These are phyloP conservation scores for Drosophila mimetica DNA, from an alignment of 2,888 invertebrate species.

Conservation along the genomic window DNA sequence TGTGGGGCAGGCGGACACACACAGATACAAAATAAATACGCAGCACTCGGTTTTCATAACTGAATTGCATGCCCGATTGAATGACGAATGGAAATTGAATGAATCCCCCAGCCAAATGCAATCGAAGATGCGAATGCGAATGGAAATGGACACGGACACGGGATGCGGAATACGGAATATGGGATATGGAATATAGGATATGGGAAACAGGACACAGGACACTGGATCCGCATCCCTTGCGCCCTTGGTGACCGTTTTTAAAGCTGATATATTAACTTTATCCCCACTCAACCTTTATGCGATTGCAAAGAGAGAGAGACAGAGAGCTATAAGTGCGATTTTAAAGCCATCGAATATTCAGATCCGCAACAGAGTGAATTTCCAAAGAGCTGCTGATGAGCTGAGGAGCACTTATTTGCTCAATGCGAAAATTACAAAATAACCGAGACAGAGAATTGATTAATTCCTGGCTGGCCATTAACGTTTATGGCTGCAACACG, in stretches of 20 bases:
- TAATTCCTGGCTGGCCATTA: conserved; percentile 9
- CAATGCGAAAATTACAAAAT: conserved; percentile 3
- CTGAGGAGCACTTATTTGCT: neutral
- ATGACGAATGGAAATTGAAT: conserved; percentile 55
- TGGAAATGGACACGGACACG: conserved; percentile 16
- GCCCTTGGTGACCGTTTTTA: conserved; percentile 28
- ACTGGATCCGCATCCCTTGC: neutral
- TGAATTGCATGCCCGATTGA: conserved; percentile 65
- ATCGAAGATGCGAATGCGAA: conserved; percentile 65
- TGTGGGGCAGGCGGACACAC: conserved; percentile 23
- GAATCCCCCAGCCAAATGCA: conserved; percentile 65
- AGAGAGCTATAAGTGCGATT: conserved; percentile 26
- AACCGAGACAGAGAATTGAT: neutral
- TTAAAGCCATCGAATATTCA: conserved; percentile 25
- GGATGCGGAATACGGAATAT: neutral
- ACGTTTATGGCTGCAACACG: conserved; percentile 1
- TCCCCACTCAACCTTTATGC: conserved; percentile 34
- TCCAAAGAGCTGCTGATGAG: conserved; percentile 10
- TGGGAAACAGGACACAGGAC: no score
- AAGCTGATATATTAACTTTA: conserved; percentile 45
- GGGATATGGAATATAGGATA: neutral
- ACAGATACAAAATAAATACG: conserved; percentile 51
- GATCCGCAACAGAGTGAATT: conserved; percentile 20
- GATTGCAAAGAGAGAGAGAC: no score
- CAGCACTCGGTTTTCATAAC: conserved; percentile 61